These are phyloP conservation scores for Dinomys branickii DNA, from an alignment of 2,113 vertebrate species.

Conservation along the genomic window DNA sequence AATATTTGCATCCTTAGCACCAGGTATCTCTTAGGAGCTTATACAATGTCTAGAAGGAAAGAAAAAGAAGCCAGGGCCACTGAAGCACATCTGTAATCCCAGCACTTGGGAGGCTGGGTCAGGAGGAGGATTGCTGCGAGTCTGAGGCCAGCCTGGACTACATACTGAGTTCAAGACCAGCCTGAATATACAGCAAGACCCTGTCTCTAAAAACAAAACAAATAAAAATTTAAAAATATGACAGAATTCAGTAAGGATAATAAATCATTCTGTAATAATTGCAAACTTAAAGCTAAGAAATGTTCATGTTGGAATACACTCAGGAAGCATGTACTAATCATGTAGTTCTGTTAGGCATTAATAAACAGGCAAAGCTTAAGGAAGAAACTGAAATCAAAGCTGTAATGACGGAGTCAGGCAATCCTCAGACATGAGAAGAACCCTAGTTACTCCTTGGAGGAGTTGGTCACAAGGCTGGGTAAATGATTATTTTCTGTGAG, in stretches of 20 bases:
- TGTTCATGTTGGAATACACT: background rate
- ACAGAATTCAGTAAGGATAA: background rate
- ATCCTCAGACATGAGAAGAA: background rate
- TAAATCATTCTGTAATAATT: constrained; percentile 11
- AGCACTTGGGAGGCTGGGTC: background rate
- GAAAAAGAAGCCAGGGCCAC: background rate
- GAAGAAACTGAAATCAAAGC: constrained; percentile 33
- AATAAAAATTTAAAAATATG: background rate
- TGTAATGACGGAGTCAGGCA: background rate
- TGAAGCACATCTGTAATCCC: background rate
- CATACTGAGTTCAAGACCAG: background rate
- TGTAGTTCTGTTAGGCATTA: background rate
- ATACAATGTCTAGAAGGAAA: background rate
- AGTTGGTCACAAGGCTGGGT: background rate
- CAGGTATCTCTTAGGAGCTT: background rate
- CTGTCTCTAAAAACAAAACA: background rate
- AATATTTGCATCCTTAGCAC: background rate
- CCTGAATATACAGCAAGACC: background rate
- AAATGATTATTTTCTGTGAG: constrained; percentile 1
- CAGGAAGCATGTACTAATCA: background rate
- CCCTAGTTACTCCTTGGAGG: background rate
- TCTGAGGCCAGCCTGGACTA: background rate
- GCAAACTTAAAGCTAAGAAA: constrained; percentile 52
- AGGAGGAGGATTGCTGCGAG: background rate
- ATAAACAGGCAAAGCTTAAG: background rate